Base-by-base conservation (phyloP, 2,797 vertebrate species). In the Mormyrus hasselquistii region DNA sequence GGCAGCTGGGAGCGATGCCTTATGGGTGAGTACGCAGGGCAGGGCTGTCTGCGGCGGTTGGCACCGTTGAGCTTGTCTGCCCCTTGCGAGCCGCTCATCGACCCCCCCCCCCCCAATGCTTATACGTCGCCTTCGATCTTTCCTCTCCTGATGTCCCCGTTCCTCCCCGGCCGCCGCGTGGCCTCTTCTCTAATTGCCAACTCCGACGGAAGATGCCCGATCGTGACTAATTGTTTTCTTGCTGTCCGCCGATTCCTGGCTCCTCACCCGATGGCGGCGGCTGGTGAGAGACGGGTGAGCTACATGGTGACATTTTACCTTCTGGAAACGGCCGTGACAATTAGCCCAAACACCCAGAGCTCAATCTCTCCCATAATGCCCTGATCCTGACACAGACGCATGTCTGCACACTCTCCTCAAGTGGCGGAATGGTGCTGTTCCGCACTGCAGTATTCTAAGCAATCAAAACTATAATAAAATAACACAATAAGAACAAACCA, bases 181-280 rank as follows among this genome's bases (percentile, higher is more conserved):
- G 22, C 0, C 2, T 16, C 52, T 53, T 34, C 52, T 47, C 34
- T 87, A 57, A 53, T 59, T n/a, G 29, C 34, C 38, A 29, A 16
- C 83, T 53, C 25, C 2, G 25, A 16, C 2, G 25, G 2, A 44
- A 87, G n/a, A 25, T 25, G 62, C 38, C 53, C 3, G 52, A 50
- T 88, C 4, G 16, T 12, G 59, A 49, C 19, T 47, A 65, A 88
- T 88, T 88, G 59, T 65, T 65, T 88, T 88, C 59, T 69, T 12
- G n/a, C 34, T 8, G n/a, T 3, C 52, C 29, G 57, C 57, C 62
- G 57, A 69, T 22, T 59, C 29, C 29, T 59, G 41, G 41, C 38
- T 69, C 62, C 52, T 69, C 59, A 49, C 10, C 86, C 53, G 86
- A 59, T n/a, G 16, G 10, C 9, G n/a, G 25, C 3, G 16, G 14